phyloP scores from a whole-genome alignment of 2,797 vertebrate genomes.

The Sarcoramphus papa region DNA sequence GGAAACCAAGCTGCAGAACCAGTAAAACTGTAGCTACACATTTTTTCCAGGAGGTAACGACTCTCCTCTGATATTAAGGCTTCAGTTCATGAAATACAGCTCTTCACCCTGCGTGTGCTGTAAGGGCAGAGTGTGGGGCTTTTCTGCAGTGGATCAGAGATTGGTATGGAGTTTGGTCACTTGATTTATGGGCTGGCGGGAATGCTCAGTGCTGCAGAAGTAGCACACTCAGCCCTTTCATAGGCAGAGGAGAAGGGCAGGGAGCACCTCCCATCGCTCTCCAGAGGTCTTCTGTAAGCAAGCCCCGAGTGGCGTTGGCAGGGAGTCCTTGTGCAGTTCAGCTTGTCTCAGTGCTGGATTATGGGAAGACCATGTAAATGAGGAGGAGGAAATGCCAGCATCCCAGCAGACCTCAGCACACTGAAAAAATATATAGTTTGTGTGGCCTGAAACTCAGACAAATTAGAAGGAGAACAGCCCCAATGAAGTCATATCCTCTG shows the following conservation, averaged over 20 bases:
- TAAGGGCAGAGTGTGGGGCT: constrained; percentile 17
- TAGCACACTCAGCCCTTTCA: constrained; percentile 56
- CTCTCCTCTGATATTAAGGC: constrained; percentile 37
- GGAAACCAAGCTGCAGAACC: constrained; percentile 53
- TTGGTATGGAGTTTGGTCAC: background rate
- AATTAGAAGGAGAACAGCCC: constrained; percentile 43
- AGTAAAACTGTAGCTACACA: background rate
- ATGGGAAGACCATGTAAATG: constrained; percentile 61
- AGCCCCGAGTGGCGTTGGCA: constrained; percentile 7
- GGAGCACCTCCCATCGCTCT: background rate
- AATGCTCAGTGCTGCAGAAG: constrained; percentile 26
- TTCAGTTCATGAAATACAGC: constrained; percentile 49
- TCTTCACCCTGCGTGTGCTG: background rate
- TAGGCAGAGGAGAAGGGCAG: constrained; percentile 32
- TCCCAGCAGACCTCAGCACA: background rate
- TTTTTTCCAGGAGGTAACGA: constrained; percentile 9
- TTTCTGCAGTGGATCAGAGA: constrained; percentile 12
- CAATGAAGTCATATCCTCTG: constrained; percentile 39
- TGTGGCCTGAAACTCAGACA: constrained; percentile 21
- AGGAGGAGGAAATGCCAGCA: constrained; percentile 43
- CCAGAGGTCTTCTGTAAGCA: constrained; percentile 38
- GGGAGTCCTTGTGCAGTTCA: constrained; percentile 31
- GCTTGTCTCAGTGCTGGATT: constrained; percentile 12
- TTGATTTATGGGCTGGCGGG: constrained; percentile 42
- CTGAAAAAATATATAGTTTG: constrained; percentile 42